phyloP scores from a whole-genome alignment of 2,797 vertebrate species.

The Melanotaenia pygmaea region DNA sequence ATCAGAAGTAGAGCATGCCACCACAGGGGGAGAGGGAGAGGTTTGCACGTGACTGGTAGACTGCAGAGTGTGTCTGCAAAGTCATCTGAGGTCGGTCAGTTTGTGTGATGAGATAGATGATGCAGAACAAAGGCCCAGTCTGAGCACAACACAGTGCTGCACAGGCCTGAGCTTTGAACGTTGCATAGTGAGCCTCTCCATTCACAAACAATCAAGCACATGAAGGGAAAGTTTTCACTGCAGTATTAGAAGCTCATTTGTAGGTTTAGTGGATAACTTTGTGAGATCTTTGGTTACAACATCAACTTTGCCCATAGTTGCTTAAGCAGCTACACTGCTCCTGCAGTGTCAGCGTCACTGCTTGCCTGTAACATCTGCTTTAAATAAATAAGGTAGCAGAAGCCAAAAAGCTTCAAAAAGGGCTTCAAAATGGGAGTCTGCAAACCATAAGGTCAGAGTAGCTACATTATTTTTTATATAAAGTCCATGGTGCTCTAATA shows the following conservation, averaged over 20 bases:
- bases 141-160: slow-evolving; percentile 41
- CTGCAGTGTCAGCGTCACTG: not conserved
- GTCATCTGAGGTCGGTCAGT: slow-evolving; percentile 80
- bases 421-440: too few species aligned
- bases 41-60: slow-evolving; percentile 70
- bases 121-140: slow-evolving; percentile 57
- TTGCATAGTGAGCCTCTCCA: slow-evolving; percentile 40
- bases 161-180: slow-evolving; percentile 26
- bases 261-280: not conserved
- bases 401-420: too few species aligned
- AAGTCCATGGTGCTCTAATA: not conserved
- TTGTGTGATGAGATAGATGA: slow-evolving; percentile 70
- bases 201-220: slow-evolving; percentile 38
- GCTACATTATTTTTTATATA: not conserved
- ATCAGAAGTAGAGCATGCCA: slow-evolving; percentile 68
- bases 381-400: too few species aligned
- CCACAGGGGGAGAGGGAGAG: slow-evolving; percentile 61
- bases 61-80: slow-evolving; percentile 81
- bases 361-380: too few species aligned
- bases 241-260: not conserved
- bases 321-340: not conserved
- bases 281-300: not conserved
- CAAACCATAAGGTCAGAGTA: too few species aligned
- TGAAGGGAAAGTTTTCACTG: not conserved
- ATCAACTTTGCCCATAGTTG: too few species aligned